Evolutionary conservation across 2,888 invertebrate genomes (phyloP).

Genomic region (Mesoligia furuncula): DNA sequence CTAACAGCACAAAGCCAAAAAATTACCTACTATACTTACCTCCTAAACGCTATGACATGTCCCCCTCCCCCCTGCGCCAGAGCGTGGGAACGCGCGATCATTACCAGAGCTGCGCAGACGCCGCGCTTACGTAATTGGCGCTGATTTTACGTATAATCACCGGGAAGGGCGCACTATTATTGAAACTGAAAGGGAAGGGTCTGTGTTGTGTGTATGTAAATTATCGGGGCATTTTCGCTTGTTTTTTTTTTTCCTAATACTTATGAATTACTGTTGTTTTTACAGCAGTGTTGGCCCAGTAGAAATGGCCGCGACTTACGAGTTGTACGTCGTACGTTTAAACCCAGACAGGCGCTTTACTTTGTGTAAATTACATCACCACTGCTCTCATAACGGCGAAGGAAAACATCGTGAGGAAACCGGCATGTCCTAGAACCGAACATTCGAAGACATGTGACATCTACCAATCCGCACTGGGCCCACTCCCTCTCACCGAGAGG

Average conservation of each 20-base stretch:
- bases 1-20: not conserved
- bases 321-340: no score
- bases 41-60: slow-evolving; percentile 58
- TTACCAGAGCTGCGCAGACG: slow-evolving; percentile 63
- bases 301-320: no score
- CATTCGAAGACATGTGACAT: no score
- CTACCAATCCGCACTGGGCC: no score
- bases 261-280: not conserved
- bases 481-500: no score
- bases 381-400: no score
- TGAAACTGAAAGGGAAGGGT: slow-evolving; percentile 59
- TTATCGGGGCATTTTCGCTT: slow-evolving; percentile 28
- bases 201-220: slow-evolving; percentile 39
- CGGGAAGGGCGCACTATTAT: slow-evolving; percentile 49
- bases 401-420: no score
- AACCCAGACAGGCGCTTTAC: no score
- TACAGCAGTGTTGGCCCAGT: no score
- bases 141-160: slow-evolving; percentile 71
- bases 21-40: slow-evolving; percentile 28
- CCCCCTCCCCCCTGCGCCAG: slow-evolving; percentile 14
- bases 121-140: slow-evolving; percentile 73
- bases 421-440: no score
- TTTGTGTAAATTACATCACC: no score
- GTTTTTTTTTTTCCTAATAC: not conserved
- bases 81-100: slow-evolving; percentile 61